Base-by-base conservation (phyloP, 2,113 vertebrate species). In the Geococcyx californianus region DNA sequence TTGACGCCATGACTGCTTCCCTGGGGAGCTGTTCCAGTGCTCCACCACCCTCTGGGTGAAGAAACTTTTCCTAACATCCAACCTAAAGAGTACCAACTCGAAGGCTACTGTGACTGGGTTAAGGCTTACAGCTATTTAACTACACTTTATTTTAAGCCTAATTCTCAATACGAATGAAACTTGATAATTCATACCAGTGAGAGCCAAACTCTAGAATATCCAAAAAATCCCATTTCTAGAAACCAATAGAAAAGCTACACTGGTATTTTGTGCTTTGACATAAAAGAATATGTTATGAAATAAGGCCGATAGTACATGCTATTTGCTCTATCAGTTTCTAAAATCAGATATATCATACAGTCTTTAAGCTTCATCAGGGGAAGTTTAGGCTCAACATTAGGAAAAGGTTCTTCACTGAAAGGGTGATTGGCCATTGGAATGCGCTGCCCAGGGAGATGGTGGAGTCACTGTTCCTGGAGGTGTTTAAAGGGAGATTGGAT, bases 281-380 rank as follows among this genome's bases (percentile, higher is more conserved):
- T 79, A 75, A 47, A 73, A 60, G 44, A 59, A 52, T 54, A 28
- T 23, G 47, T 29, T 51, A 55, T 84, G 80, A 95, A 94, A 89
- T 60, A 45, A 87, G 31, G 55, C 76, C 72, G 54, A 14, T 96
- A 55, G 58, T 88, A 74, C 82, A 87, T 44, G 33, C 24, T 59
- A 36, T n/a, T 4, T 16, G 56, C 9, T 94, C 42, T 73, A 24
- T 15, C 75, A 47, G 24, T 91, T 96, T 95, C 79, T 97, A 83
- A 95, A 95, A 81, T 83, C 92, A 96, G 60, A 81, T 73, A 59
- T 28, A 87, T 80, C 76, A 75, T 4, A n/a, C n/a, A n/a, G n/a
- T n/a, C n/a, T n/a, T n/a, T n/a, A n/a, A n/a, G n/a, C n/a, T n/a
- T n/a, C n/a, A n/a, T n/a, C n/a, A n/a, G n/a, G n/a, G n/a, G n/a